Base-by-base conservation (phyloP, 2,113 vertebrate genomes). In the Phaetusa simplex region DNA sequence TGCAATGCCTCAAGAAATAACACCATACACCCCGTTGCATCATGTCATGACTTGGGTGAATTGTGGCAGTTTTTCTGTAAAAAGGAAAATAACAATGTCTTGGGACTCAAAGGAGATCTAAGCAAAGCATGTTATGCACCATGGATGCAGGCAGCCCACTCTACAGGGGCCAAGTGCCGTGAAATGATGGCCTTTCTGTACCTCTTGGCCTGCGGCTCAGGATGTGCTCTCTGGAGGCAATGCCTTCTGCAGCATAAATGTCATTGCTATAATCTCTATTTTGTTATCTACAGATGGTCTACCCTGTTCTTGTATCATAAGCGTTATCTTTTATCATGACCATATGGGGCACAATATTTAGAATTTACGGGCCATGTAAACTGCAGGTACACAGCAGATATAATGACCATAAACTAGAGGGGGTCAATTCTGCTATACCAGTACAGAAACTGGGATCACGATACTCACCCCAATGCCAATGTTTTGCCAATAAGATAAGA, bases 231-330 rank as follows among this genome's bases (percentile, higher is more conserved):
- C 45, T 55, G 52, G 40, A 91, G 24, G 42, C 36, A 20, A 81
- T 24, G 64, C 42, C 72, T 90, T 32, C 49, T 18, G 34, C 40
- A 49, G 10, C 11, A 4, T 18, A 65, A 73, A 32, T 21, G 22
- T 34, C 73, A 50, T 2, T 40, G 59, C 17, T 64, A 5, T 9
- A 74, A 38, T 0, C 0, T 19, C 40, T 58, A 2, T 7, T 91
- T 83, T 86, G 49, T n/a, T 69, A 55, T 52, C 71, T 77, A 55
- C 30, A 79, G 66, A 55, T 70, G 49, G 50, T 14, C 12, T 53
- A 30, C 12, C 12, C 42, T 55, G 14, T n/a, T 86, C 52, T 36
- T n/a, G 12, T 11, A 58, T 7, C 16, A 40, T 3, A 15, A 84
- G 24, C 43, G 40, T 69, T 36, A 65, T 29, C 34, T 77, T 79